These are phyloP conservation scores for Hypomecis punctinalis DNA, from an alignment of 2,888 invertebrate species.

Conservation along the genomic window DNA sequence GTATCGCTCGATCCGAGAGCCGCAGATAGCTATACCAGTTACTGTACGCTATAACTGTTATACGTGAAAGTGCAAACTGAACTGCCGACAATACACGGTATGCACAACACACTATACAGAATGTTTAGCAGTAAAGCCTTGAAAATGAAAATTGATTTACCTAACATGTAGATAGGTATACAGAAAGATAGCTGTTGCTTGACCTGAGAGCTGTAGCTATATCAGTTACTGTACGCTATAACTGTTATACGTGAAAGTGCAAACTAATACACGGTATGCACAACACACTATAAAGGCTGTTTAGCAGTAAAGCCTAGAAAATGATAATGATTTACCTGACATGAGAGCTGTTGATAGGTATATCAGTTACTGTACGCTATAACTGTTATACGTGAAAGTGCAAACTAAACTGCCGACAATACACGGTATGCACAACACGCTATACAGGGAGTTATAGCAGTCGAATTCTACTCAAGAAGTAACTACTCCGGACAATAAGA, in stretches of 20 bases:
- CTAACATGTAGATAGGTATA: not conserved
- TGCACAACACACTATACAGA: conserved; percentile 14
- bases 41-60: conserved; percentile 31
- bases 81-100: conserved; percentile 38
- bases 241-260: too few species aligned
- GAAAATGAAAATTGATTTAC: not conserved
- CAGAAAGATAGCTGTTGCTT: not conserved
- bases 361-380: conserved; percentile 24
- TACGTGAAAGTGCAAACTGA: conserved; percentile 44
- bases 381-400: conserved; percentile 44
- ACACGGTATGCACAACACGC: conserved; percentile 20
- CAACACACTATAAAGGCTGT: too few species aligned
- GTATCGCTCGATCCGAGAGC: conserved; percentile 24
- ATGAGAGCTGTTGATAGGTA: conserved; percentile 12
- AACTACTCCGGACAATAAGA: too few species aligned
- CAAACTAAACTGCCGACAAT: conserved; percentile 40
- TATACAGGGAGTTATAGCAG: conserved; percentile 13
- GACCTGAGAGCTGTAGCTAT: too few species aligned
- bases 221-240: too few species aligned
- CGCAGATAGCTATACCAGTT: conserved; percentile 25
- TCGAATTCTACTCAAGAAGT: too few species aligned
- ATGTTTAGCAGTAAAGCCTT: not conserved
- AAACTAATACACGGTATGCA: too few species aligned
- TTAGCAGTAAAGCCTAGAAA: too few species aligned
- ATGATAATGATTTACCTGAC: not conserved